phyloP scores from a whole-genome alignment of 2,888 invertebrate genomes.

The Stenodera caucasica region DNA sequence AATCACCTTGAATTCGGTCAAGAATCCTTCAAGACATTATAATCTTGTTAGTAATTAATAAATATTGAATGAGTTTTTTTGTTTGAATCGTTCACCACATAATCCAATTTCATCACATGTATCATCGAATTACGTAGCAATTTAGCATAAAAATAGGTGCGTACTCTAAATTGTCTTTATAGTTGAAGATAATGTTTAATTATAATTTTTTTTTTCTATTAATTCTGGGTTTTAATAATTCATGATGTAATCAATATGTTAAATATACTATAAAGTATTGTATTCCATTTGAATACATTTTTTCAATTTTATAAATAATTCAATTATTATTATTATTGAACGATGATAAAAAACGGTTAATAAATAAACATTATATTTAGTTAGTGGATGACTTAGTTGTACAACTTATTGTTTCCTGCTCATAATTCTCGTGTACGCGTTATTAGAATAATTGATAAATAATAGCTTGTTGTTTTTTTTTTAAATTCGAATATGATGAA shows the following conservation, averaged over 20 bases:
- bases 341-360: too few species aligned
- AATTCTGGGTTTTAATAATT: constrained; percentile 2
- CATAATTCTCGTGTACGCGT: not conserved
- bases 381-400: too few species aligned
- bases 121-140: not conserved
- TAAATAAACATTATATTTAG: too few species aligned
- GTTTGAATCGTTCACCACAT: not conserved
- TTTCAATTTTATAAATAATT: not conserved
- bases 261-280: not conserved
- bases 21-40: not conserved
- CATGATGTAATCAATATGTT: constrained; percentile 7
- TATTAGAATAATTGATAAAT: not conserved
- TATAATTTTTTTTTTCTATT: not conserved
- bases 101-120: not conserved
- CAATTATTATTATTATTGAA: too few species aligned
- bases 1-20: not conserved
- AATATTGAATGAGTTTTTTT: too few species aligned
- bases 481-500: too few species aligned
- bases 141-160: too few species aligned
- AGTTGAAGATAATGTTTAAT: not conserved
- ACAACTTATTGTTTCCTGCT: not conserved
- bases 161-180: too few species aligned
- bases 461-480: too few species aligned
- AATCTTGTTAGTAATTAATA: not conserved
- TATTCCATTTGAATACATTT: not conserved